phyloP scores from a whole-genome alignment of 2,888 invertebrate genomes.

The Thyatira batis region DNA sequence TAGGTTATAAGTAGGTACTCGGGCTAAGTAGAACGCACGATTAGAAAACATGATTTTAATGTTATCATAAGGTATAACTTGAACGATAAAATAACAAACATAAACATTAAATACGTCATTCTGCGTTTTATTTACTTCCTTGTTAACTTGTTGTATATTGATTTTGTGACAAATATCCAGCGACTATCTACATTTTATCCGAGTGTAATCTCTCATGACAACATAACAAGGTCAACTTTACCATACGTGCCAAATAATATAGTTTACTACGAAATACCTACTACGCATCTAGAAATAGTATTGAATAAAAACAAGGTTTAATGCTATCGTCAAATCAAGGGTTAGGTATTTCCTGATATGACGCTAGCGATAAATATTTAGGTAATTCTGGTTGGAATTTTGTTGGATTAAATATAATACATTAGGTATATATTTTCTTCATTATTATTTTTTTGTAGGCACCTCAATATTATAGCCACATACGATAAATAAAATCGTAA shows the following conservation, averaged over 20 bases:
- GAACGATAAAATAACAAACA: constrained; percentile 11
- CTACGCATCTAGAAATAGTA: neutral
- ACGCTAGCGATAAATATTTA: too few relatives aligned
- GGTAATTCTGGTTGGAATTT: too few relatives aligned
- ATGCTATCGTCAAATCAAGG: neutral
- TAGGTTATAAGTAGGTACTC: neutral
- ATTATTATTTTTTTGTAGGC: too few relatives aligned
- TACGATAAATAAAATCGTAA: too few relatives aligned
- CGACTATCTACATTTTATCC: neutral
- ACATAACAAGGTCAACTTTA: constrained; percentile 3
- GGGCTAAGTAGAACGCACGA: neutral
- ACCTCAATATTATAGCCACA: too few relatives aligned
- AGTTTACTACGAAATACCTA: neutral
- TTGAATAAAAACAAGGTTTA: neutral
- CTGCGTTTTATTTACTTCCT: constrained; percentile 12
- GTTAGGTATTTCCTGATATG: too few relatives aligned
- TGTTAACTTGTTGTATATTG: constrained; percentile 2
- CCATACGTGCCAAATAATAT: neutral
- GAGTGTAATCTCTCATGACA: neutral
- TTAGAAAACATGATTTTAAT: neutral
- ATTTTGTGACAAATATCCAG: neutral
- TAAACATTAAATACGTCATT: constrained; percentile 19
- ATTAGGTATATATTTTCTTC: too few relatives aligned
- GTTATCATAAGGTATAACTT: constrained; percentile 3
- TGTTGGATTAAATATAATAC: too few relatives aligned